A percentile compares a stretch with the other conserved stretches of the same genome.
phyloP scores from a whole-genome alignment of 1,140 invertebrate species.

The Artemia franciscana region DNA sequence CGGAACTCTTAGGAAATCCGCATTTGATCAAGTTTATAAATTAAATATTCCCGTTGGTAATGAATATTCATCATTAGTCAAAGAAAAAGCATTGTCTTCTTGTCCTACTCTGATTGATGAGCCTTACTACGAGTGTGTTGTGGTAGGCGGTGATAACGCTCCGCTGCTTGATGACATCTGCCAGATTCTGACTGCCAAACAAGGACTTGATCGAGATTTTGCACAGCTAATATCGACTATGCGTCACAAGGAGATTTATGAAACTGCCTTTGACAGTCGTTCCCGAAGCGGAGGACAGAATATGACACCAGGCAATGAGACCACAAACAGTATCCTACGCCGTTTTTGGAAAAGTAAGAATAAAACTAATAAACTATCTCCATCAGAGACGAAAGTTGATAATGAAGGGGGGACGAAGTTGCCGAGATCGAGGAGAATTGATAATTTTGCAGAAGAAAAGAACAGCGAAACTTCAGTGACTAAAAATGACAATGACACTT shows the following conservation, averaged over 20 bases:
- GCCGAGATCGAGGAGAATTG: not conserved
- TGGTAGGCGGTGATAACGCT: not conserved
- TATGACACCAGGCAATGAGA: not conserved
- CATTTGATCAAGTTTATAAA: not conserved
- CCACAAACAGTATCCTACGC: not conserved
- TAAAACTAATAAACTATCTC: not conserved
- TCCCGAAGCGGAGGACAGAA: not conserved
- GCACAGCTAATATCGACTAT: not conserved
- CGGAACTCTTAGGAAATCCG: not conserved
- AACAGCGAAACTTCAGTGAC: not conserved
- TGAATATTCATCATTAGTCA: not conserved
- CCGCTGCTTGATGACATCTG: not conserved
- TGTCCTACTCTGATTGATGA: not conserved
- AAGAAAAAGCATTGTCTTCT: not conserved
- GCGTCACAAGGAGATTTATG: not conserved
- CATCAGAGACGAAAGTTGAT: not conserved
- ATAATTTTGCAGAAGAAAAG: not conserved
- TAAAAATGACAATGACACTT: not conserved
- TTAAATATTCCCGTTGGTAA: not conserved
- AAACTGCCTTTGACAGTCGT: not conserved
- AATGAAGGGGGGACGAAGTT: not conserved
- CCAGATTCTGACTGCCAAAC: not conserved
- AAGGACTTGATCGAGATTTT: not conserved
- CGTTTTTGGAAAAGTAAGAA: not conserved
- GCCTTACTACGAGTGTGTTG: not conserved